Conservation (phyloP, 1,140 invertebrate genomes). For the Zaprionus vittiger region DNA sequence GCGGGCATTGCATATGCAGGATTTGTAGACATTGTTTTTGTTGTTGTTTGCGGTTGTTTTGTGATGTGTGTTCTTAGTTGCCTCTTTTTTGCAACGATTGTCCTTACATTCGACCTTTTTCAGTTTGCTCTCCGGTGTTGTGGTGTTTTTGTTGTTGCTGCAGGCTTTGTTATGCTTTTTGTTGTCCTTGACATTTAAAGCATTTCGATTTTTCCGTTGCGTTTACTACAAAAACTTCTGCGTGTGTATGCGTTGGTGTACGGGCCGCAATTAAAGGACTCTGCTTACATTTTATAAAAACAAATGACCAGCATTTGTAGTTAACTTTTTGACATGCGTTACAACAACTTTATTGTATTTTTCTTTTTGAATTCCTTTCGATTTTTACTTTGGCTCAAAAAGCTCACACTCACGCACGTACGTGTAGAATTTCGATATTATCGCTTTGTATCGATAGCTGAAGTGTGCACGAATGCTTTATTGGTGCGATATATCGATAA, state of each 20-base stretch:
- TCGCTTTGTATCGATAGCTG: neutral
- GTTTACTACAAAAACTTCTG: constrained; percentile 9
- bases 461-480: neutral
- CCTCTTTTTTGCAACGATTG: neutral
- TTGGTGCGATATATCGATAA: neutral
- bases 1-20: constrained; percentile 27
- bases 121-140: neutral
- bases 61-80: neutral
- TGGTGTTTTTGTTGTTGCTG: constrained; percentile 43
- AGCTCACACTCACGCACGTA: constrained; percentile 19
- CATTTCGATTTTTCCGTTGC: constrained; percentile 68
- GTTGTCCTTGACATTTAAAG: constrained; percentile 75
- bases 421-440: neutral
- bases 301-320: constrained; percentile 22
- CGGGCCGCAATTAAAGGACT: neutral
- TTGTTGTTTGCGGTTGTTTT: constrained; percentile 9
- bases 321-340: constrained; percentile 18
- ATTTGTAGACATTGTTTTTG: constrained; percentile 34
- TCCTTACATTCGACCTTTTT: constrained; percentile 22
- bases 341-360: constrained; percentile 17
- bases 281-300: constrained; percentile 15
- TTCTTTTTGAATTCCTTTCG: constrained; percentile 39
- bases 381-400: constrained; percentile 35
- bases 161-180: constrained; percentile 33
- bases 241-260: neutral